Evolutionary conservation across 2,113 vertebrate species (phyloP).

Genomic region (Rhea americana): DNA sequence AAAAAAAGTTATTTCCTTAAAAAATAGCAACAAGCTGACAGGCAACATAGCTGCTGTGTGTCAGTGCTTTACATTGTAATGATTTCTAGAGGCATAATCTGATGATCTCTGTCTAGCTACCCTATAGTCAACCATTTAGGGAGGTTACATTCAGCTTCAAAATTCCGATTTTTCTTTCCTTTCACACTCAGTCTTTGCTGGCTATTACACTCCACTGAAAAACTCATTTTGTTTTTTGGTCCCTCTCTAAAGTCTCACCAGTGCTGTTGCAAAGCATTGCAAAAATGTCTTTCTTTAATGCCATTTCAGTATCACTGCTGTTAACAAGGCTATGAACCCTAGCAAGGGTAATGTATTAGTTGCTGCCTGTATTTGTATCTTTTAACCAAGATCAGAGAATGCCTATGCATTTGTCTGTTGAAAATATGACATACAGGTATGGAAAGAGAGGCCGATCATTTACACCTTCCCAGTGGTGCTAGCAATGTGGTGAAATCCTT

Average conservation of each 20-base stretch:
- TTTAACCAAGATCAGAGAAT: neutral
- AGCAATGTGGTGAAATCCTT: neutral
- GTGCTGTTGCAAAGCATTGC: neutral
- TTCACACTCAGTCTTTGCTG: neutral
- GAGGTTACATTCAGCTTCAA: neutral
- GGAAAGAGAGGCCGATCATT: neutral
- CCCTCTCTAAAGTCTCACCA: neutral
- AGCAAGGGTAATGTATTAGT: neutral
- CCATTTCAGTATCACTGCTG: neutral
- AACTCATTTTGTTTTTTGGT: neutral
- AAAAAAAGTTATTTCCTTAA: neutral
- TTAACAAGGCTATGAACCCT: neutral
- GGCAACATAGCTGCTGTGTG: neutral
- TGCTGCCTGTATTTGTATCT: neutral
- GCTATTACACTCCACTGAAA: neutral
- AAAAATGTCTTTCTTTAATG: neutral
- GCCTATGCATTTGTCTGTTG: neutral
- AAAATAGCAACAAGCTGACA: neutral
- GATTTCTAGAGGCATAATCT: neutral
- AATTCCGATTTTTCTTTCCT: neutral
- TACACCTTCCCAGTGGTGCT: neutral
- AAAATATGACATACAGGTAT: neutral
- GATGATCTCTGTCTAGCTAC: neutral
- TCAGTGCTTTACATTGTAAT: neutral
- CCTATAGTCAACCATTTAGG: neutral